phyloP scores from a whole-genome alignment of 1,140 invertebrate species.

The Panagrolaimus sp. region DNA sequence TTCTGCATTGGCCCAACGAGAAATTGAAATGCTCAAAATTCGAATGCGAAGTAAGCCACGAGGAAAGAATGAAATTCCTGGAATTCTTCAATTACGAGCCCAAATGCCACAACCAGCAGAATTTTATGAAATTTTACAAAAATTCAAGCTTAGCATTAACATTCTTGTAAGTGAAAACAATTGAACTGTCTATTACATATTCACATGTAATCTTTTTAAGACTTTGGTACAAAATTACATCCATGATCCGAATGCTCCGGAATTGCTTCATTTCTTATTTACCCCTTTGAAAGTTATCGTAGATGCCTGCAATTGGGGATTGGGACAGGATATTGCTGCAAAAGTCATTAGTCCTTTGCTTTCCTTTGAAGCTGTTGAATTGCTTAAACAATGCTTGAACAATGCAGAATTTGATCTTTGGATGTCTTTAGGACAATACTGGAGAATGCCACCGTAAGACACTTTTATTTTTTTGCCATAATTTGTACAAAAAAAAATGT shows the following conservation, averaged over 20 bases:
- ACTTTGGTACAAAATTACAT: conserved; percentile 93
- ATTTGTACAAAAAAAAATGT: conserved; percentile 21
- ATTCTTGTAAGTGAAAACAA: conserved; percentile 72
- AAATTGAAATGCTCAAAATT: conserved; percentile 78
- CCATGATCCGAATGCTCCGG: conserved; percentile 92
- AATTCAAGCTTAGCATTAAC: conserved; percentile 97
- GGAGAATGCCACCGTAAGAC: conserved; percentile 67
- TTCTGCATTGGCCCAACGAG: conserved; percentile 84
- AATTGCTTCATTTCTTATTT: conserved; percentile 95
- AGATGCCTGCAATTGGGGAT: conserved; percentile 69
- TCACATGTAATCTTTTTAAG: conserved; percentile 57
- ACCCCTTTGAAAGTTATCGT: conserved; percentile 92
- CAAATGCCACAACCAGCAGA: conserved; percentile 87
- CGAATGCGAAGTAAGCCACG: conserved; percentile 59
- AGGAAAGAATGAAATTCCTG: conserved; percentile 21
- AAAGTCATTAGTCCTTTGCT: conserved; percentile 77
- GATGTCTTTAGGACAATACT: conserved; percentile 87
- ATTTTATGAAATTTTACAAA: conserved; percentile 95
- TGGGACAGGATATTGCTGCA: conserved; percentile 47
- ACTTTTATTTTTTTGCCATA: not conserved
- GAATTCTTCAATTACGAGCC: conserved; percentile 67
- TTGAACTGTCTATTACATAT: not conserved
- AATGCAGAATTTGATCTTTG: conserved; percentile 96
- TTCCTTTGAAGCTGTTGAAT: conserved; percentile 84
- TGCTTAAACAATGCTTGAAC: conserved; percentile 90